Conservation (phyloP, 2,888 invertebrate species). For the Malthinus seriepunctatus region DNA sequence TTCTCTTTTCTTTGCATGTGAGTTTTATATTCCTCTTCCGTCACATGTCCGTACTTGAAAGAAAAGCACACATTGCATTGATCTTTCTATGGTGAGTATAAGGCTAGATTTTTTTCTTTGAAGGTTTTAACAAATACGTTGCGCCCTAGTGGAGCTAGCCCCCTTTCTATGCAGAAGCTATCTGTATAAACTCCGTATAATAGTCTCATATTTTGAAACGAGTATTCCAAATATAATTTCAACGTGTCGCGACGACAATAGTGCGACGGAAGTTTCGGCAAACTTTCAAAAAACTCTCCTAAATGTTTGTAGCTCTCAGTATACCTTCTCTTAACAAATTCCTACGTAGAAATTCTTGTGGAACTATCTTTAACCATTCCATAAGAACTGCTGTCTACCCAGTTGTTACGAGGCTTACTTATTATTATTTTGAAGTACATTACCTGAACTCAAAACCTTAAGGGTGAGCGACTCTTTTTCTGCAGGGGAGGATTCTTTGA, state of each 20-base stretch:
- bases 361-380: constrained; percentile 15
- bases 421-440: too few relatives aligned
- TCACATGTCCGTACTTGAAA: too few relatives aligned
- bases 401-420: too few relatives aligned
- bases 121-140: constrained; percentile 21
- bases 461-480: too few relatives aligned
- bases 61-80: constrained; percentile 29
- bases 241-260: too few relatives aligned
- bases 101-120: constrained; percentile 25
- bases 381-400: constrained; percentile 12
- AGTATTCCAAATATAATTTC: constrained; percentile 13
- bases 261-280: constrained; percentile 18
- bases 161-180: constrained; percentile 17
- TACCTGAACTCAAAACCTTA: too few relatives aligned
- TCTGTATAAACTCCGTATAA: constrained; percentile 26
- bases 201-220: constrained; percentile 25
- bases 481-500: too few relatives aligned
- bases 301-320: constrained; percentile 12
- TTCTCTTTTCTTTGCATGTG: constrained; percentile 15
- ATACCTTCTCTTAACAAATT: constrained; percentile 10
- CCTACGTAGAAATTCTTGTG: constrained; percentile 8
- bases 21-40: constrained; percentile 10
- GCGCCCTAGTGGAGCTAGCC: constrained; percentile 15
- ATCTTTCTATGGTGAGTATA: constrained; percentile 31
- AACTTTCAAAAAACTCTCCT: constrained; percentile 13